These are phyloP conservation scores for Egretta garzetta DNA, from an alignment of 2,113 vertebrate genomes.

Conservation along the genomic window DNA sequence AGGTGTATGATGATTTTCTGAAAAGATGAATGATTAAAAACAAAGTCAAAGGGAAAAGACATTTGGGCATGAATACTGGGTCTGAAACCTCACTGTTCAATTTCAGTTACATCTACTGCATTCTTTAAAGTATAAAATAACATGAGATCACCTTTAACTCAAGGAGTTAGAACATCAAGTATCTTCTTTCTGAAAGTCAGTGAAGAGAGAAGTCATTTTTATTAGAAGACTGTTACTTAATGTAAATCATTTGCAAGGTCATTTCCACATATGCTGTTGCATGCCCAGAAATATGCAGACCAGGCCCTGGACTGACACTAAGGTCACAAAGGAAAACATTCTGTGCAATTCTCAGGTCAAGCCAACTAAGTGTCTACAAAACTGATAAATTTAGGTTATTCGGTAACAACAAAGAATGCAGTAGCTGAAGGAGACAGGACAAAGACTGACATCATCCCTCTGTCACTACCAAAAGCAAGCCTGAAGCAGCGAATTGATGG, in stretches of 20 bases:
- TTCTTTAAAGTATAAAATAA: neutral
- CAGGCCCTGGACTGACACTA: neutral
- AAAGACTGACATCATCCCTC: neutral
- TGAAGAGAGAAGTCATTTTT: neutral
- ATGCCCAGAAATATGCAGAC: neutral
- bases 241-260: neutral
- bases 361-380: neutral
- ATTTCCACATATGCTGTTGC: neutral
- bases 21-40: conserved; percentile 36
- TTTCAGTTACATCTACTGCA: neutral
- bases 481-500: neutral
- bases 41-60: conserved; percentile 8
- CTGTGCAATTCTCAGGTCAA: neutral
- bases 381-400: neutral
- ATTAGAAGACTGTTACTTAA: neutral
- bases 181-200: neutral
- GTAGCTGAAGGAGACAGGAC: fast-evolving
- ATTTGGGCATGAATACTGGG: neutral
- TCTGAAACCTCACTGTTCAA: neutral
- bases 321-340: neutral
- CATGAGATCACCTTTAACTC: neutral
- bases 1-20: conserved; percentile 1
- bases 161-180: neutral
- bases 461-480: neutral
- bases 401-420: neutral